Conservation (phyloP, 2,888 invertebrate genomes). For the Chalcosyrphus nemorum region DNA sequence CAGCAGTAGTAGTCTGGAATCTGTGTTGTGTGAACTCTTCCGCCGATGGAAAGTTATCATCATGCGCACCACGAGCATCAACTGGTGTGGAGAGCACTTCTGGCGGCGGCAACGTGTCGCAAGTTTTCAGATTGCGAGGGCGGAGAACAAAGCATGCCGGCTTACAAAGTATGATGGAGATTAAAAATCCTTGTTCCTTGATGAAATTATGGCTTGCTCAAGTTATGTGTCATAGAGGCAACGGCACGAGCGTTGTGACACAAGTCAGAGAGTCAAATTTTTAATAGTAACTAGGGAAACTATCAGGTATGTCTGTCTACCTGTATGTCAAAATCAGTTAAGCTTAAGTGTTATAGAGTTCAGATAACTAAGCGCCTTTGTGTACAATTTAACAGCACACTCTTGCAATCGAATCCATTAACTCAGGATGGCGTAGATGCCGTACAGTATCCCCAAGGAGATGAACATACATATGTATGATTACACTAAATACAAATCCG, state of each 20-base stretch:
- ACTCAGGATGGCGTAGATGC: no score
- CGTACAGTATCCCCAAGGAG: no score
- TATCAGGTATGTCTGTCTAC: no score
- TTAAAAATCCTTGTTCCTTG: slow-evolving; percentile 20
- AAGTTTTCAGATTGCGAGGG: slow-evolving; percentile 56
- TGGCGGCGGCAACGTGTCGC: slow-evolving; percentile 26
- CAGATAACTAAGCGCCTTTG: no score
- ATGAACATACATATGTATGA: no score
- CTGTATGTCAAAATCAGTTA: no score
- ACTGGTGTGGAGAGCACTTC: slow-evolving; percentile 24
- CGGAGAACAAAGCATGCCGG: slow-evolving; percentile 61
- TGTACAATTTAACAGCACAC: no score
- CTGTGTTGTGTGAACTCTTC: slow-evolving; percentile 66
- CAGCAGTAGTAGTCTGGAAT: slow-evolving; percentile 7
- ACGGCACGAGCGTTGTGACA: background rate
- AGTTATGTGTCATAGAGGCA: background rate
- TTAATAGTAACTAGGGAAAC: no score
- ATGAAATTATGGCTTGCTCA: background rate
- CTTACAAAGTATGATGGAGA: slow-evolving; percentile 20
- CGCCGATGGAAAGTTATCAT: slow-evolving; percentile 68
- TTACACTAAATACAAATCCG: no score
- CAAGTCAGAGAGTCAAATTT: slow-evolving; percentile 1
- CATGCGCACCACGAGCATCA: slow-evolving; percentile 70
- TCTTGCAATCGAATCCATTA: no score
- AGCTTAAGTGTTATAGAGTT: no score